Percentiles rank a stretch among this genome's conserved stretches.
phyloP scores from a whole-genome alignment of 2,888 invertebrate species.

The Caradrina kadenii region DNA sequence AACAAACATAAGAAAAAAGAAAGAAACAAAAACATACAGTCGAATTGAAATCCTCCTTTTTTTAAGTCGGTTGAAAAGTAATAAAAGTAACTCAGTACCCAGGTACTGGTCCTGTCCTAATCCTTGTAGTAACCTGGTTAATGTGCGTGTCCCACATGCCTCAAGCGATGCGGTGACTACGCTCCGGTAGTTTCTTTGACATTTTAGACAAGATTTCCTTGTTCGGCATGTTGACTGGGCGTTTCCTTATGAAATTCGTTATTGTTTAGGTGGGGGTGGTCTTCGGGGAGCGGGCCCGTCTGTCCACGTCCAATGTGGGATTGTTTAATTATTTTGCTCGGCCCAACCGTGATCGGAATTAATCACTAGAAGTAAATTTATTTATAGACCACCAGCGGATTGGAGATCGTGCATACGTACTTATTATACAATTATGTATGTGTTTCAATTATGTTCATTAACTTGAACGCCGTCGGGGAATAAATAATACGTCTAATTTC shows the following conservation, averaged over 20 bases:
- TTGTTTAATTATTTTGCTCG: slow-evolving; percentile 88
- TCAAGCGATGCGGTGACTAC: slow-evolving; percentile 53
- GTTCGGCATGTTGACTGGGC: slow-evolving; percentile 67
- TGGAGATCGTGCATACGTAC: slow-evolving; percentile 58
- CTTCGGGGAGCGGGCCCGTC: slow-evolving; percentile 76
- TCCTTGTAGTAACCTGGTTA: slow-evolving; percentile 44
- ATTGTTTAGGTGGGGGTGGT: slow-evolving; percentile 74
- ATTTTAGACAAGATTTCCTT: slow-evolving; percentile 69
- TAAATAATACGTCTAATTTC: slow-evolving; percentile 32
- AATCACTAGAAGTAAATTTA: slow-evolving; percentile 79
- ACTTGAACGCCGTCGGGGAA: slow-evolving; percentile 32
- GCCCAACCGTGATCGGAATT: slow-evolving; percentile 84
- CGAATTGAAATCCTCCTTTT: no score
- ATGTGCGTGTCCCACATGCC: slow-evolving; percentile 61
- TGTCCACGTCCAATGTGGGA: slow-evolving; percentile 78
- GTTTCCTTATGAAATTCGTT: slow-evolving; percentile 80
- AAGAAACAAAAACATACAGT: no score
- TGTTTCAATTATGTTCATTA: slow-evolving; percentile 44
- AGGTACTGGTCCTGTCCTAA: no score
- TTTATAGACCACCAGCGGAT: slow-evolving; percentile 70
- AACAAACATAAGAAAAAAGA: no score
- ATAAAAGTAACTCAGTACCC: not conserved
- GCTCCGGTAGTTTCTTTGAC: slow-evolving; percentile 67
- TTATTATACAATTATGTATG: slow-evolving; percentile 44
- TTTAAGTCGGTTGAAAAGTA: no score